phyloP scores from a whole-genome alignment of 2,888 invertebrate genomes.

The Pterostichus niger region DNA sequence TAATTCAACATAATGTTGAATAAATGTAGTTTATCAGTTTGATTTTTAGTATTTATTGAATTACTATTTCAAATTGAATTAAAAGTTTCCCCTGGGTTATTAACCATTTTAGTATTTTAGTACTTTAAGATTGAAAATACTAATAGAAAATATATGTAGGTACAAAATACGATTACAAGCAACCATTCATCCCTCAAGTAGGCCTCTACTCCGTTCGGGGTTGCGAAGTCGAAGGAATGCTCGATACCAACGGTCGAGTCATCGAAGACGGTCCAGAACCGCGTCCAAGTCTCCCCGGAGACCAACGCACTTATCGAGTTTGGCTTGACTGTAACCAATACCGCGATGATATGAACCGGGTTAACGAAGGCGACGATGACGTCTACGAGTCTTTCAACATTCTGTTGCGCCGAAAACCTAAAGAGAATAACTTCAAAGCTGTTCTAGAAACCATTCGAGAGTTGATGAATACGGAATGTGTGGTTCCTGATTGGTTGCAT shows the following conservation, averaged over 20 bases:
- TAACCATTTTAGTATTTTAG: constrained; percentile 29
- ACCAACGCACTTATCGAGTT: constrained; percentile 94
- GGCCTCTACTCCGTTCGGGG: constrained; percentile 95
- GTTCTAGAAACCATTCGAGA: constrained; percentile 99
- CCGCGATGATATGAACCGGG: constrained; percentile 91
- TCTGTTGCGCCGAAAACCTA: constrained; percentile 98
- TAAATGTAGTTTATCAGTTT: too few species aligned
- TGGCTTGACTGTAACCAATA: constrained; percentile 99
- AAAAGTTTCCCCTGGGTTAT: neutral
- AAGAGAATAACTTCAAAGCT: constrained; percentile 99
- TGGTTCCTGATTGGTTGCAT: constrained; percentile 97
- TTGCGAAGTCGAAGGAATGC: constrained; percentile 99
- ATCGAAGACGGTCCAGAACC: constrained; percentile 98
- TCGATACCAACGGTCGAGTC: constrained; percentile 95
- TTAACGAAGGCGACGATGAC: constrained; percentile 89
- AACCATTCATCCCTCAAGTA: constrained; percentile 95
- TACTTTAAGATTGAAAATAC: too few species aligned
- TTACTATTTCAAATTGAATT: too few species aligned
- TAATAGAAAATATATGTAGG: constrained; percentile 75
- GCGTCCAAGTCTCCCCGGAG: constrained; percentile 91
- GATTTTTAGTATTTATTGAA: too few species aligned
- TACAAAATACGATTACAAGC: constrained; percentile 88
- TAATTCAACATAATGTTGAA: too few species aligned
- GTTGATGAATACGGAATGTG: constrained; percentile 99
- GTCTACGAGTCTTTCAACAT: constrained; percentile 89